Base-by-base conservation (phyloP, 2,797 vertebrate genomes). In the Xyrichtys novacula region DNA sequence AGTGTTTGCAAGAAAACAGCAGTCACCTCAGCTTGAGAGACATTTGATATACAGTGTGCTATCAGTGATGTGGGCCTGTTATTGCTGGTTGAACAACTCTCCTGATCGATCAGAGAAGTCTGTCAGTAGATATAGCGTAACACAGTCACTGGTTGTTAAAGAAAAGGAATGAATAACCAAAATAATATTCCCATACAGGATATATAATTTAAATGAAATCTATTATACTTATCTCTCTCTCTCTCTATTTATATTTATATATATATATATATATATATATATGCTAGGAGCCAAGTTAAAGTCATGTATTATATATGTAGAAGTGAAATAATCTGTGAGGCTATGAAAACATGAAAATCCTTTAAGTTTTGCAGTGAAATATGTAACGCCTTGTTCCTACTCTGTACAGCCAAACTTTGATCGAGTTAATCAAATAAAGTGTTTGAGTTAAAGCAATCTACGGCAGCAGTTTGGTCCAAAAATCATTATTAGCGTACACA, bases 11-110 rank as follows among this genome's bases (percentile, higher is more conserved):
- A 72, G 56, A 78, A 84, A 87, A 80, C 76, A 85, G 82, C 78
- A 83, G 81, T 74, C 76, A 78, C 77, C 61, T 69, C 22, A 19
- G 64, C 52, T 39, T 43, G 20, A 73, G 75, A 54, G 34, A 34
- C 22, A 11, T 25, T 20, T 62, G 75, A 85, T 72, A 53, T 81
- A 68, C 63, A 74, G 52, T 83, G 80, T 80, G 69, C 79, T 66
- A 67, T 75, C 39, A 26, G 29, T 40, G 54, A 66, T 57, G 56
- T 59, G 62, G 46, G 40, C 65, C 68, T 72, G 67, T 89, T 89
- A 90, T 91, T 91, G 85, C 88, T 90, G 87, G 71, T 78, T 80
- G 64, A 75, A 78, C 64, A 68, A 16, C 49, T 64, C 65, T 78
- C 63, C 54, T 57, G 42, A 75, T 81, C 56, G 61, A 47, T 60